Base-by-base conservation (phyloP, 2,113 vertebrate species). In the Sturnus vulgaris region DNA sequence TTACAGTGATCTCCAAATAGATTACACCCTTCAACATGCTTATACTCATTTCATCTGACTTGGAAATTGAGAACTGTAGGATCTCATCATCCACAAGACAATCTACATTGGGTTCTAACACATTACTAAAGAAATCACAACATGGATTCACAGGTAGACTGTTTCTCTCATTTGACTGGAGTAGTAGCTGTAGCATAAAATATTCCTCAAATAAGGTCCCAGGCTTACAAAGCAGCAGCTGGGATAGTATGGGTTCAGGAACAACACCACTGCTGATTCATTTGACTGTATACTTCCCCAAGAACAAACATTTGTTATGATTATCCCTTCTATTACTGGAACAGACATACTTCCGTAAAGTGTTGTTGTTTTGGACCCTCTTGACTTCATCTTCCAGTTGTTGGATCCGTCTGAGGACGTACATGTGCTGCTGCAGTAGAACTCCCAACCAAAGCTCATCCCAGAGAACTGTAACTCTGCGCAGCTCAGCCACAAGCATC, bases 311-410 rank as follows among this genome's bases (percentile, higher is more conserved):
- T 6, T 16, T 19, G 49, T 9, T 35, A 9, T 65, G 39, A 44
- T 44, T 30, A 30, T 9, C 39, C 39, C 60, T 4, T 23, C 31
- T 4, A 7, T 5, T 23, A 28, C 0, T 8, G 24, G 42, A 42
- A 42, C 31, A 64, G 50, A 49, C 90, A 57, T 98, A 99, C 99
- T 99, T 99, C 96, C 99, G 98, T 84, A 99, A 97, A 2, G 99
- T 99, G 89, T 99, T 99, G 95, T 99, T 99, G 97, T 98, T 99
- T 91, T 99, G 99, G 39, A 99, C 99, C 82, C 99, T 98, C 96
- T 99, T 99, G 91, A 99, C 99, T 79, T 99, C 99, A 10, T 99
- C 99, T 91, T 99, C 99, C 49, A 99, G 98, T 40, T 99, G 99
- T 5, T 99, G 99, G 84, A 99, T 99, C 64, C 99, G 97, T 30